Percentiles rank a stretch among this genome's conserved stretches.
Evolutionary conservation across 1,140 invertebrate species (phyloP).

Genomic region (Drosophila rhopaloa): DNA sequence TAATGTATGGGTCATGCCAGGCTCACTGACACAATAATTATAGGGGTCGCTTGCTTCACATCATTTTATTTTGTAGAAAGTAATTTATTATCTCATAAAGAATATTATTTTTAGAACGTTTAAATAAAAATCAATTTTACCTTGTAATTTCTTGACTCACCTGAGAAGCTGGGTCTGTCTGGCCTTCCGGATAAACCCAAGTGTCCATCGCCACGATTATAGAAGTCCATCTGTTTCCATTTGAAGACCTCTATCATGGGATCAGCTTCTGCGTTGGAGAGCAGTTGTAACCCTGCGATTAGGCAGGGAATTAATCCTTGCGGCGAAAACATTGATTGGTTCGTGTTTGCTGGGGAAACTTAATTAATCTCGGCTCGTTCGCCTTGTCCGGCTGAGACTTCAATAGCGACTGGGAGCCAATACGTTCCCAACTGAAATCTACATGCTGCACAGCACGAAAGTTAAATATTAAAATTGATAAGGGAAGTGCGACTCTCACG

Average conservation of each 20-base stretch:
- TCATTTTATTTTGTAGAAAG: not conserved
- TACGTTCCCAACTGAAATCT: slow-evolving; percentile 1
- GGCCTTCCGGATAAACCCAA: not conserved
- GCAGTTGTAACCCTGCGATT: slow-evolving; percentile 21
- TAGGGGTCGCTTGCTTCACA: too few relatives aligned
- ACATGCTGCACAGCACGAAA: slow-evolving; percentile 4
- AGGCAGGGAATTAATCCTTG: slow-evolving; percentile 24
- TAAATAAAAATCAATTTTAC: too few relatives aligned
- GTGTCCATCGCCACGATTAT: slow-evolving; percentile 66
- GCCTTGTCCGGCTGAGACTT: slow-evolving; percentile 22
- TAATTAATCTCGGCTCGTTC: slow-evolving; percentile 12
- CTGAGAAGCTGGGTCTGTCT: slow-evolving; percentile 39
- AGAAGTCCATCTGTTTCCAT: slow-evolving; percentile 85
- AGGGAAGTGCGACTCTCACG: slow-evolving; percentile 31
- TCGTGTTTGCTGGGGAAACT: not conserved
- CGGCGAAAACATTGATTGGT: slow-evolving; percentile 50
- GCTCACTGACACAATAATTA: too few relatives aligned
- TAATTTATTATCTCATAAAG: too few relatives aligned
- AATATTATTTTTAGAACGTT: too few relatives aligned
- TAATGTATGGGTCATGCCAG: too few relatives aligned
- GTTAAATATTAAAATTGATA: slow-evolving; percentile 35
- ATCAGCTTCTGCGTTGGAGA: slow-evolving; percentile 42
- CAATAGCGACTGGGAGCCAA: slow-evolving; percentile 29
- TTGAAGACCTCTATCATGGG: slow-evolving; percentile 83
- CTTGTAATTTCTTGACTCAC: slow-evolving; percentile 12